Base-by-base conservation (phyloP, 2,113 vertebrate genomes). In the Myotis yumanensis region DNA sequence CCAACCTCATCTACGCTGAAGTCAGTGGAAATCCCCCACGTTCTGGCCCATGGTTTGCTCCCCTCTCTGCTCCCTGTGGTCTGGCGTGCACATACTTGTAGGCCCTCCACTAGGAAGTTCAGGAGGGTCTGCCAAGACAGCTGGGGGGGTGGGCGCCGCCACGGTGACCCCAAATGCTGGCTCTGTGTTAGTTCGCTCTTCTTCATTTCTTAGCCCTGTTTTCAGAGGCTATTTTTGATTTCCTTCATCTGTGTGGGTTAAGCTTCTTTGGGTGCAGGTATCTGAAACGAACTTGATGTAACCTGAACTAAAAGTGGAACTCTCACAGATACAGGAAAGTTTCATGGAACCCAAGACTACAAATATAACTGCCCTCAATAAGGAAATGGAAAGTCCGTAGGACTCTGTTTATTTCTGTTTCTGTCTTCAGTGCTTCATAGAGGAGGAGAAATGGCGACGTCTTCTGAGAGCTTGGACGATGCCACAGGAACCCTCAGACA, bases 341-440 rank as follows among this genome's bases (percentile, higher is more conserved):
- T 95, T 95, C 90, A 18, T 52, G 69, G 90, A 93, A 28, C 79
- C 83, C 81, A 68, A 30, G 46, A 48, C 40, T 48, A n/a, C 68
- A 86, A 28, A 35, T 22, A 5, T 18, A 15, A 57, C 11, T 35
- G 46, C 84, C 46, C 30, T 85, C 37, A 20, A 25, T 0, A 35
- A 17, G 68, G 75, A 93, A 93, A 46, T 57, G 69, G 43, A 86
- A 82, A 91, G 79, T 59, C 77, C 82, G 79, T 5, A 51, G 84
- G 77, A 57, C 64, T 43, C 30, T 54, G 5, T 17, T 87, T 40
- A 40, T 35, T 75, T 89, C 75, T 66, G 10, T 88, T 89, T 82
- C 48, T 73, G 11, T 52, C 43, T 75, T 37, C 2, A 14, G 62
- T 30, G 17, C 79, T 81, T 73, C 32, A 7, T 46, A 48, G n/a